phyloP scores from a whole-genome alignment of 2,113 vertebrate species.

The Alligator sinensis region DNA sequence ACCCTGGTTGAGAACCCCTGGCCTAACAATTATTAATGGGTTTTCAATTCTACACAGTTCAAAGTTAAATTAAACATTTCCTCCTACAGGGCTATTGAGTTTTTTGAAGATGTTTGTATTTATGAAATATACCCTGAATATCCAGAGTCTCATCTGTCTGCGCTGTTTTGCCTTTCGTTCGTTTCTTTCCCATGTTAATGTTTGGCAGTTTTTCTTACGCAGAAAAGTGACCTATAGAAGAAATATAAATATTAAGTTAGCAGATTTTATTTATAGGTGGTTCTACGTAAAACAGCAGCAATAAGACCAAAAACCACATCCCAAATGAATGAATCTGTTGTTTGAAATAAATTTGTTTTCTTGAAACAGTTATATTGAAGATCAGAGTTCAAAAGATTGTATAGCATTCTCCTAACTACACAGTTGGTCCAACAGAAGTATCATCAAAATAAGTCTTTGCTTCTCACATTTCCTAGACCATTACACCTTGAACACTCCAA shows the following conservation, averaged over 20 bases:
- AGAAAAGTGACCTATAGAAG: constrained; percentile 66
- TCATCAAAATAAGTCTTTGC: no score
- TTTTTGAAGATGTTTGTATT: background rate
- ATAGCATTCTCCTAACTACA: no score
- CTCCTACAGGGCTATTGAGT: background rate
- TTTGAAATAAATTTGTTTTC: no score
- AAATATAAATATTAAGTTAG: constrained; percentile 37
- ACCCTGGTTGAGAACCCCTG: no score
- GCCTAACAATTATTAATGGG: background rate
- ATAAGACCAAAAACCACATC: background rate
- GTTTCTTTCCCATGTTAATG: constrained; percentile 81
- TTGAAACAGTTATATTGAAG: no score
- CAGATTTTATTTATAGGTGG: background rate
- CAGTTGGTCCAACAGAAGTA: no score
- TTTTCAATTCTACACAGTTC: background rate
- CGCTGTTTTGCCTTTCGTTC: constrained; percentile 76
- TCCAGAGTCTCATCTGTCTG: constrained; percentile 66
- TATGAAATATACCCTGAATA: constrained; percentile 63
- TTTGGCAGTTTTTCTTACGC: constrained; percentile 62
- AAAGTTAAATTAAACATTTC: background rate
- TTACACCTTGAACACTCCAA: no score
- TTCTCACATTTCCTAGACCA: no score
- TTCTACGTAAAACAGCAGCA: background rate
- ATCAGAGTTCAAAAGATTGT: no score
- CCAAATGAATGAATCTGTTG: background rate